Conservation (phyloP, 2,888 invertebrate genomes). For the Muschampia staudingeri region DNA sequence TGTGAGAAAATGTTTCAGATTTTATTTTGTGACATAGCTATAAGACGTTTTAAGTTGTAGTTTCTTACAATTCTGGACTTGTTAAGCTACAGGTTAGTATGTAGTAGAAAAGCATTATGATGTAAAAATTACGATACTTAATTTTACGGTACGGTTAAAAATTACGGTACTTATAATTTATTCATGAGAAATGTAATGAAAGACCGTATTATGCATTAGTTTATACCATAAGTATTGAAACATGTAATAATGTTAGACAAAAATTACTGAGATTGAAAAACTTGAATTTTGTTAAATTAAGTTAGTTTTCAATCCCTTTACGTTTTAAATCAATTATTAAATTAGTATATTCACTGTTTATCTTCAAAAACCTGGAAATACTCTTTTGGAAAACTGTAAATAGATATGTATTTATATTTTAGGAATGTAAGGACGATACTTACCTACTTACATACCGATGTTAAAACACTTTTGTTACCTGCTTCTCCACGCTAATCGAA, state of each 20-base stretch:
- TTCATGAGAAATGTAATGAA: background rate
- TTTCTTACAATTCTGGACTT: background rate
- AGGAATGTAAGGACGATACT: too few relatives aligned
- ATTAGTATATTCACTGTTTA: too few relatives aligned
- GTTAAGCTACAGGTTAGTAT: slow-evolving; percentile 14
- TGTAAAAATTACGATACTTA: background rate
- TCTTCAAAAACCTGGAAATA: too few relatives aligned
- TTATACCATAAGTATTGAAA: background rate
- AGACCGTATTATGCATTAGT: background rate
- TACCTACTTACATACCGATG: too few relatives aligned
- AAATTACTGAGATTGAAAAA: too few relatives aligned
- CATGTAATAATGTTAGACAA: too few relatives aligned
- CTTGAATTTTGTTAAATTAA: too few relatives aligned
- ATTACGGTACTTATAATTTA: background rate
- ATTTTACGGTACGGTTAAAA: too few relatives aligned
- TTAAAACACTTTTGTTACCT: background rate
- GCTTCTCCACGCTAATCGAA: background rate
- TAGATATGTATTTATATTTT: too few relatives aligned
- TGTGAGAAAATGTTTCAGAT: slow-evolving; percentile 72
- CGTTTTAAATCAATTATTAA: too few relatives aligned
- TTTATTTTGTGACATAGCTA: slow-evolving; percentile 1
- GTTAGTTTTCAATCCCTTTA: too few relatives aligned
- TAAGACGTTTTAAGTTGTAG: background rate
- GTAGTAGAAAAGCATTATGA: background rate
- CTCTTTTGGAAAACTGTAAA: too few relatives aligned